These are phyloP conservation scores for Palaemon carinicauda DNA, from an alignment of 1,140 invertebrate genomes.

Conservation along the genomic window DNA sequence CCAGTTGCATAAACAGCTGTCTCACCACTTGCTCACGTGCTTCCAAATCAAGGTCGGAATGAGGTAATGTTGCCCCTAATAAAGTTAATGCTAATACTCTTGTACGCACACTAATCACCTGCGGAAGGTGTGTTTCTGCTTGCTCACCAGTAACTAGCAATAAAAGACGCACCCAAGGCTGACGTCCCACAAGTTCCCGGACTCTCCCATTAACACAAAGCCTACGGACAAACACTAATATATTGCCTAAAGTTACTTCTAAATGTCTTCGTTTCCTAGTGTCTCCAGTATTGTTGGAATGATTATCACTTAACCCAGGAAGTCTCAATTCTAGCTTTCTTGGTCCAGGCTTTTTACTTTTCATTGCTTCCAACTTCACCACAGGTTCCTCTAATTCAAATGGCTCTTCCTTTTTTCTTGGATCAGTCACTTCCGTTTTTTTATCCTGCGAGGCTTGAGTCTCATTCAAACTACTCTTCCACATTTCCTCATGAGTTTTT, in stretches of 20 bases:
- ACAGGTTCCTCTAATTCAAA: neutral
- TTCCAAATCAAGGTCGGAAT: conserved; percentile 60
- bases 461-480: conserved; percentile 4
- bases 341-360: conserved; percentile 26
- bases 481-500: conserved; percentile 40
- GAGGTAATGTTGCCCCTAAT: conserved; percentile 67
- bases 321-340: conserved; percentile 39
- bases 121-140: conserved; percentile 61
- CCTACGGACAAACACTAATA: conserved; percentile 70
- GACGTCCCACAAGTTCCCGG: conserved; percentile 65
- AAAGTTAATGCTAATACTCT: conserved; percentile 70
- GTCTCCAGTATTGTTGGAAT: conserved; percentile 7
- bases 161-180: conserved; percentile 68
- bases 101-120: conserved; percentile 66
- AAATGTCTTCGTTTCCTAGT: conserved; percentile 43
- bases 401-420: conserved; percentile 7
- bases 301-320: conserved; percentile 17
- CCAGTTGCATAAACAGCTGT: conserved; percentile 69
- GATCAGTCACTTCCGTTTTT: neutral
- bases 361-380: neutral
- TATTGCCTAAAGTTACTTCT: conserved; percentile 67
- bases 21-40: conserved; percentile 66
- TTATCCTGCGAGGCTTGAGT: neutral
- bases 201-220: conserved; percentile 66
- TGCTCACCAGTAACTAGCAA: conserved; percentile 66